Evolutionary conservation across 2,888 invertebrate species (phyloP).

Genomic region (Dicranocentrus wangi): DNA sequence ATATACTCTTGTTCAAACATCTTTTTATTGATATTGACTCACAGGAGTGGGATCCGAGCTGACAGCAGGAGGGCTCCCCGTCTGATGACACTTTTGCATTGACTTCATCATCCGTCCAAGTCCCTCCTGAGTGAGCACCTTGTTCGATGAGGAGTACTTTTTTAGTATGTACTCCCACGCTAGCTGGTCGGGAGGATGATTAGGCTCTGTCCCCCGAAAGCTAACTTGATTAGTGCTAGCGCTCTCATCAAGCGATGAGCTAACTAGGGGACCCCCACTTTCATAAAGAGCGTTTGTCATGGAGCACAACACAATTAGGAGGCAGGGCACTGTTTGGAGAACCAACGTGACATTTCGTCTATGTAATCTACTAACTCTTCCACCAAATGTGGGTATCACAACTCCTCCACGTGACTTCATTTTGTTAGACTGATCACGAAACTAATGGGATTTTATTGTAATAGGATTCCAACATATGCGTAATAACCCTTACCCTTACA

Average conservation of each 20-base stretch:
- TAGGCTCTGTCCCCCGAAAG: neutral
- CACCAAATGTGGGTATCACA: no score
- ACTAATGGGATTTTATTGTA: no score
- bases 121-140: conserved; percentile 55
- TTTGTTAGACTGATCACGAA: no score
- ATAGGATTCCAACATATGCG: no score
- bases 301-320: conserved; percentile 34
- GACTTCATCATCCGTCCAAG: conserved; percentile 41
- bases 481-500: no score
- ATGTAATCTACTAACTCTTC: no score
- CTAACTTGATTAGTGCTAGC: no score
- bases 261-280: neutral
- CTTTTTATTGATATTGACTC: no score
- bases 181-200: conserved; percentile 15
- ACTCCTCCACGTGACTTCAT: neutral
- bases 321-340: neutral
- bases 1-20: no score
- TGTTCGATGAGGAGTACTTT: conserved; percentile 67
- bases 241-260: neutral
- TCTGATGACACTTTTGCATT: conserved; percentile 46
- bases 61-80: no score
- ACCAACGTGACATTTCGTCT: no score
- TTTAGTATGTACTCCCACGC: conserved; percentile 67
- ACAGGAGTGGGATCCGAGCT: no score
- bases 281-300: conserved; percentile 37